A percentile compares a stretch with the other conserved stretches of the same genome.
phyloP scores from a whole-genome alignment of 2,797 vertebrate species.

The Sorex maritimensis region DNA sequence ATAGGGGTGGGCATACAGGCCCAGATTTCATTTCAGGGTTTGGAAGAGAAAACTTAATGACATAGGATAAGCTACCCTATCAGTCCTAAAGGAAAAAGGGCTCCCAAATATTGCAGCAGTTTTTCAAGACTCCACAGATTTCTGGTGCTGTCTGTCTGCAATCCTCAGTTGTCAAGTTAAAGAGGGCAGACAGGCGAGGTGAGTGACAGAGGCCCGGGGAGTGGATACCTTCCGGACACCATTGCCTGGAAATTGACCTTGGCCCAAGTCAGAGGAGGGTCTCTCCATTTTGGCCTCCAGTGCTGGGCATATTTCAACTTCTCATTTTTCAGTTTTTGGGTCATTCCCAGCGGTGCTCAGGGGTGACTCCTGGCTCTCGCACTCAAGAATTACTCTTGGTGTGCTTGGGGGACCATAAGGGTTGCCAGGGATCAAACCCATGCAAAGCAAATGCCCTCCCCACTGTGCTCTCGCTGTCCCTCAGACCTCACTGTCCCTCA shows the following conservation, averaged over 20 bases:
- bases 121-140: constrained; percentile 77
- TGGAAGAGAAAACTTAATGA: constrained; percentile 84
- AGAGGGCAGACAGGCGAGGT: constrained; percentile 75
- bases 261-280: constrained; percentile 1
- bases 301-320: background rate
- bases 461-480: no score
- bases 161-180: constrained; percentile 77
- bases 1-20: background rate
- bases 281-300: background rate
- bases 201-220: background rate
- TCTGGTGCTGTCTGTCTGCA: constrained; percentile 51
- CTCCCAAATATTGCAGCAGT: constrained; percentile 67
- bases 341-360: no score
- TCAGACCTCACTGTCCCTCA: no score
- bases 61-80: constrained; percentile 86
- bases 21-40: constrained; percentile 59
- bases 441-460: no score
- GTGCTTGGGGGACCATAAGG: no score
- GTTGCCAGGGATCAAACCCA: no score
- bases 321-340: no score
- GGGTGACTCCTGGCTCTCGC: no score
- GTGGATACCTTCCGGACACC: no score
- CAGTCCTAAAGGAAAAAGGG: constrained; percentile 82
- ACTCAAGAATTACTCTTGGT: no score
- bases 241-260: background rate